These are phyloP conservation scores for Hoplostethus mediterraneus DNA, from an alignment of 2,797 vertebrate species.

Conservation along the genomic window DNA sequence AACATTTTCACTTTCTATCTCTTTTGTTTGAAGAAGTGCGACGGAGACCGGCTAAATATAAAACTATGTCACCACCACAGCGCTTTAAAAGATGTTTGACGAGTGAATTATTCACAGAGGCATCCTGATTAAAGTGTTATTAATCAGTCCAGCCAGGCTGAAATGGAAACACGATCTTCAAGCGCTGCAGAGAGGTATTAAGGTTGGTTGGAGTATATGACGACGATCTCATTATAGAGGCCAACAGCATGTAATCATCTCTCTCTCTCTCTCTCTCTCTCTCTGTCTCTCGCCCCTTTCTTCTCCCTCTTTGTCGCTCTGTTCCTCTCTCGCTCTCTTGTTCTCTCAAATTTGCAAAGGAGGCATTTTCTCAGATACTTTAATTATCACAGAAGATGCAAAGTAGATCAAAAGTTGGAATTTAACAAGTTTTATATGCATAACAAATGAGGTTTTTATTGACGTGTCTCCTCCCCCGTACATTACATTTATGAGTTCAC, in stretches of 20 bases:
- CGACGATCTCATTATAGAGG: conserved; percentile 65
- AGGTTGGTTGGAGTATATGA: conserved; percentile 56
- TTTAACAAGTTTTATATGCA: conserved; percentile 67
- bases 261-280: neutral
- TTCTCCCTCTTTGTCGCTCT: neutral
- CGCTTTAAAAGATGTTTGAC: conserved; percentile 49
- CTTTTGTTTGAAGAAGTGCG: conserved; percentile 28
- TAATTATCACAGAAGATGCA: conserved; percentile 75
- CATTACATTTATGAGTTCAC: conserved; percentile 39
- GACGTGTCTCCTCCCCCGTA: conserved; percentile 23
- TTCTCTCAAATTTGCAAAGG: conserved; percentile 67
- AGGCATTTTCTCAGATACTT: conserved; percentile 53
- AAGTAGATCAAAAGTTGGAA: conserved; percentile 70
- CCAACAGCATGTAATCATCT: conserved; percentile 57
- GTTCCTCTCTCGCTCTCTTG: neutral
- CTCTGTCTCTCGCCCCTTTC: neutral
- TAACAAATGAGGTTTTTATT: conserved; percentile 62
- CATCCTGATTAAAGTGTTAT: conserved; percentile 69
- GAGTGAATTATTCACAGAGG: conserved; percentile 63
- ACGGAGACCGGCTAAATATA: conserved; percentile 42
- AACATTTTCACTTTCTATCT: conserved; percentile 52
- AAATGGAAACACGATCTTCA: conserved; percentile 60
- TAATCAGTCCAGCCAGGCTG: conserved; percentile 63
- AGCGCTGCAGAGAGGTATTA: conserved; percentile 54
- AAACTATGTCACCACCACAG: conserved; percentile 40